Base-by-base conservation (phyloP, 2,888 invertebrate genomes). In the Physocephala rufipes region DNA sequence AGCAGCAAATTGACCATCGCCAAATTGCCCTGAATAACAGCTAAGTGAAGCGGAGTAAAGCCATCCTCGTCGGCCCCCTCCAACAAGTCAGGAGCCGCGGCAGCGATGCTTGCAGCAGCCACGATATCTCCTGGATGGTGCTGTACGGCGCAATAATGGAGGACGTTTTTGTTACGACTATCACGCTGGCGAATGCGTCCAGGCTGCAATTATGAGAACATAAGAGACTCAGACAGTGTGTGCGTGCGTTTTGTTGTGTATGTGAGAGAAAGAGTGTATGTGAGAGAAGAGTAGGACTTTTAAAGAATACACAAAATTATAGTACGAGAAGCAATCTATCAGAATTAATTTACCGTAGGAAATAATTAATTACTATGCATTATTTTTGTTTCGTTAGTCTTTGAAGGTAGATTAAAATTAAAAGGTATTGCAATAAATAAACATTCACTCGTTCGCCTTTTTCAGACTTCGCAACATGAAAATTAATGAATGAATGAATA, bases 31-130 rank as follows among this genome's bases (percentile, higher is more conserved):
- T 95, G 95, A 82, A 97, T 97, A 74, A 97, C 96, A 30, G 98
- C 97, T 80, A 98, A 90, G 87, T 98, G 96, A 69, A 99, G 89
- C 13, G 98, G 94, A 13, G 98, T 96, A 84, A 97, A 95, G 73
- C 98, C 98, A 86, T 98, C 97, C 78, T 95, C 93, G 85, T 97
- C 97, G 58, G 92, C 90, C 51, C 92, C 91, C 85, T 94, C 93
- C 72, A 96, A 90, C 76, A 97, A 88, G 79, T 91, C 91, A n/a
- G 95, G 93, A 78, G 96, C 95, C 67, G 93, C 92, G 88, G 95
- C 91, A 74, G 97, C 90, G 80, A 98, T 92, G 80, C 93, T 91
- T 79, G 90, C 90, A 15, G 93, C 88, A 84, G 88, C 90, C 85
- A 88, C 89, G 84, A 86, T 89, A 77, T 87, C 85, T 67, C 85